phyloP scores from a whole-genome alignment of 2,113 vertebrate genomes.

The Anhinga rufa region DNA sequence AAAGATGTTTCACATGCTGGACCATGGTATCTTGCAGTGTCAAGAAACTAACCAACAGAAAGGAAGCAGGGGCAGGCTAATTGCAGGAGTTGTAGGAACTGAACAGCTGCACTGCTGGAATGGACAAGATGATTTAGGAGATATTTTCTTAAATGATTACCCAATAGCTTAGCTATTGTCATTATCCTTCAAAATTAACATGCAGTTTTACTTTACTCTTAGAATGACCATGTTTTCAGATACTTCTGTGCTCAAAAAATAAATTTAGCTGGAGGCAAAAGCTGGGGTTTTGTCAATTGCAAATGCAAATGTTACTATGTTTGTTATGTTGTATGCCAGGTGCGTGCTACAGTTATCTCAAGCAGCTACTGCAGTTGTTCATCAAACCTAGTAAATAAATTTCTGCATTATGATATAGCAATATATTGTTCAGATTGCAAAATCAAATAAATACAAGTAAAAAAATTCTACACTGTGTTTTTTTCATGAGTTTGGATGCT shows the following conservation, averaged over 20 bases:
- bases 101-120: background rate
- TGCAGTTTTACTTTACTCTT: background rate
- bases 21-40: background rate
- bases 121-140: background rate
- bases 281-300: background rate
- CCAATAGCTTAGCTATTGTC: background rate
- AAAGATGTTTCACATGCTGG: background rate
- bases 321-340: background rate
- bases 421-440: background rate
- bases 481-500: background rate
- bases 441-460: background rate
- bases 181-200: background rate
- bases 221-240: background rate
- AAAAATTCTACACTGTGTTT: background rate
- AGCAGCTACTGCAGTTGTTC: background rate
- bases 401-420: background rate
- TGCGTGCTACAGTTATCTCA: background rate
- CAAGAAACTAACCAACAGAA: background rate
- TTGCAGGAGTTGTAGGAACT: background rate
- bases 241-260: background rate
- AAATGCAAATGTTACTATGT: background rate
- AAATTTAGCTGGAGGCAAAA: background rate
- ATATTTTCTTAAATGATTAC: background rate
- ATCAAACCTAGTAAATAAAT: background rate
- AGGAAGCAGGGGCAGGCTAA: background rate